A percentile compares a stretch with the other conserved stretches of the same genome.
Conservation (phyloP, 2,113 vertebrate genomes). For the Oriolus oriolus region DNA sequence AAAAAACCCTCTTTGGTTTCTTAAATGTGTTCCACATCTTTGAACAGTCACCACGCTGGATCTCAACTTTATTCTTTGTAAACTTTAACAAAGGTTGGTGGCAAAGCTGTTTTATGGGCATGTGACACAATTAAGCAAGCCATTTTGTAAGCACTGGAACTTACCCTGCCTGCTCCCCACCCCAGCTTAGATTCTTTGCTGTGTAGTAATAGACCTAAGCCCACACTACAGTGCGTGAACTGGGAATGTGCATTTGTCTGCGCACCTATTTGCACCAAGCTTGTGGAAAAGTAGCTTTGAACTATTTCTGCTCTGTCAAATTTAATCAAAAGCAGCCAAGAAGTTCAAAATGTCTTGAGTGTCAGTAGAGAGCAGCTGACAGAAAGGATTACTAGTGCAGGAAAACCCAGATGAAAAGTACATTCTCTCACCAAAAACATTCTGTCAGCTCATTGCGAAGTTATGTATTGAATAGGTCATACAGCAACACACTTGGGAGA, state of each 20-base stretch:
- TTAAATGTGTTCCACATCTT: neutral
- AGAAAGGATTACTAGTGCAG: neutral
- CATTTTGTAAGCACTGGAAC: neutral
- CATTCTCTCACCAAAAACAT: neutral
- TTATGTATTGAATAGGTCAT: neutral
- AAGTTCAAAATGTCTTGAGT: neutral
- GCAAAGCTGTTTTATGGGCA: neutral
- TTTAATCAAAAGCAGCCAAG: neutral
- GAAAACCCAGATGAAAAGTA: neutral
- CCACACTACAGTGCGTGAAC: neutral
- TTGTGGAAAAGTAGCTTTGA: slow-evolving; percentile 11
- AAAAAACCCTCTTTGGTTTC: neutral
- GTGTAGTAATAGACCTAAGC: neutral
- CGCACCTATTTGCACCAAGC: neutral
- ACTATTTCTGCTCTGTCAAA: neutral
- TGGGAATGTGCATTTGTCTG: neutral
- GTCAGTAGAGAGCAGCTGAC: neutral
- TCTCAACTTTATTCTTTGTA: neutral
- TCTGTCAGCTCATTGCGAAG: neutral
- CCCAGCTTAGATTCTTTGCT: neutral
- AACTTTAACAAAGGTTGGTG: slow-evolving; percentile 33
- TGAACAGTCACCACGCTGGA: neutral
- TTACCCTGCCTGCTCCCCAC: neutral
- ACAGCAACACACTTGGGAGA: neutral
- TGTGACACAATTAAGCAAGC: neutral